Conservation (phyloP, 2,888 invertebrate species). For the Scelioninae gen. 1 region DNA sequence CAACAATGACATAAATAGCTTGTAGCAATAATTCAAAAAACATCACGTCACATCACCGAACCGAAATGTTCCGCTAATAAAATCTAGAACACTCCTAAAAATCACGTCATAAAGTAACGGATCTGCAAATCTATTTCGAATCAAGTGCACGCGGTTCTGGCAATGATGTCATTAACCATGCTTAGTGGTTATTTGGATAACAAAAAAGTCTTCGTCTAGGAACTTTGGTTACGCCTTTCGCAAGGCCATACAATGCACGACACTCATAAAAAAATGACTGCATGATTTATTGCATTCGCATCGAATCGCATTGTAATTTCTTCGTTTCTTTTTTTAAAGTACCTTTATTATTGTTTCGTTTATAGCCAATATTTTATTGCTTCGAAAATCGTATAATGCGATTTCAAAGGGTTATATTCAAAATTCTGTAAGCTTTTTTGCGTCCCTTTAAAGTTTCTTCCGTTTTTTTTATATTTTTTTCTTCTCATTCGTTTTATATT, state of each 20-base stretch:
- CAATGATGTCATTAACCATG: slow-evolving; percentile 75
- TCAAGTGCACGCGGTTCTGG: slow-evolving; percentile 73
- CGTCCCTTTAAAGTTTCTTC: too few relatives aligned
- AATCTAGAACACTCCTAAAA: slow-evolving; percentile 14
- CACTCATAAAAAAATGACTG: slow-evolving; percentile 49
- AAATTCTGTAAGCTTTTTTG: too few relatives aligned
- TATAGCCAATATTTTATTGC: slow-evolving; percentile 9
- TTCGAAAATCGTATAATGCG: slow-evolving; percentile 12
- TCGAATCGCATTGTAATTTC: slow-evolving; percentile 28
- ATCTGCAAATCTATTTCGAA: slow-evolving; percentile 77
- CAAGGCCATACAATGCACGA: slow-evolving; percentile 7
- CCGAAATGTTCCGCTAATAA: slow-evolving; percentile 8
- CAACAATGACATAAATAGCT: background rate
- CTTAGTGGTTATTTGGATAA: slow-evolving; percentile 28
- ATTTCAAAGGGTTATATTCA: slow-evolving; percentile 22
- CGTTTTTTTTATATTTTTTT: too few relatives aligned
- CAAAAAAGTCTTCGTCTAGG: slow-evolving; percentile 57
- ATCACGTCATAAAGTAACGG: slow-evolving; percentile 71
- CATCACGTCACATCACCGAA: slow-evolving; percentile 1
- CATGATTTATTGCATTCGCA: slow-evolving; percentile 46
- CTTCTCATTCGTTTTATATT: too few relatives aligned
- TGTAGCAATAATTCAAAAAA: background rate
- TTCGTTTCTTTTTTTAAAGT: slow-evolving; percentile 5
- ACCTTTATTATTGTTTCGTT: slow-evolving; percentile 3
- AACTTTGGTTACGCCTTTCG: slow-evolving; percentile 14